These are phyloP conservation scores for Ptyas mucosa DNA, from an alignment of 2,113 vertebrate genomes.

Conservation along the genomic window DNA sequence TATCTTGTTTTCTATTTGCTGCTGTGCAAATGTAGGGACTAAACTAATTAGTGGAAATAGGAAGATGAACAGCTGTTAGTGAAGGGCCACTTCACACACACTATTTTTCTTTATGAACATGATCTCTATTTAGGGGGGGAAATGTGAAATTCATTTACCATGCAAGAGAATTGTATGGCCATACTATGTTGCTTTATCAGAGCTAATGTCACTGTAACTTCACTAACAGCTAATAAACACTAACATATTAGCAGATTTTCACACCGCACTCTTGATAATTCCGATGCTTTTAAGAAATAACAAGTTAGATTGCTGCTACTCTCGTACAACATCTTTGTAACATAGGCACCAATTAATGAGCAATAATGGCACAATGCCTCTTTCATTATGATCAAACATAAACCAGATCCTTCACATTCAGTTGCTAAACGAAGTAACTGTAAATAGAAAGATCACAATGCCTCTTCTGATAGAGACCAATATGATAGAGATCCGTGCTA, in stretches of 20 bases:
- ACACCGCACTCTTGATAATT: not conserved
- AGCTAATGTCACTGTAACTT: not conserved
- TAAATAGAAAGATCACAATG: not conserved
- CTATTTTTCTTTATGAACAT: not conserved
- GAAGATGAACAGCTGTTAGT: constrained; percentile 9
- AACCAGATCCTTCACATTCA: not conserved
- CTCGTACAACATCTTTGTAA: not conserved
- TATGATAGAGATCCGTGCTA: not conserved
- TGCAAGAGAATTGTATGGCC: not conserved
- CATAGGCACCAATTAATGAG: not conserved
- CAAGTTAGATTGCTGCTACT: not conserved
- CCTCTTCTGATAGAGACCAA: not conserved
- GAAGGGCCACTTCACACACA: constrained; percentile 16
- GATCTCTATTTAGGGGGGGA: not conserved
- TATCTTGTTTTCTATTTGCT: constrained; percentile 12
- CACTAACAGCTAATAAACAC: not conserved
- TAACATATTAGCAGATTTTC: not conserved
- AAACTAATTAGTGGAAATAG: constrained; percentile 19
- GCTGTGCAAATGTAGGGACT: constrained; percentile 14
- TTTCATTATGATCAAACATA: not conserved
- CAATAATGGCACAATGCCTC: not conserved
- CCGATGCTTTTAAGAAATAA: not conserved
- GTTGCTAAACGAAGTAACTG: not conserved
- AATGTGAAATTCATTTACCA: not conserved
- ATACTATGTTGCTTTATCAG: not conserved